A percentile compares a stretch with the other conserved stretches of the same genome.
Conservation (phyloP, 2,888 invertebrate genomes). For the Ochropacha duplaris region DNA sequence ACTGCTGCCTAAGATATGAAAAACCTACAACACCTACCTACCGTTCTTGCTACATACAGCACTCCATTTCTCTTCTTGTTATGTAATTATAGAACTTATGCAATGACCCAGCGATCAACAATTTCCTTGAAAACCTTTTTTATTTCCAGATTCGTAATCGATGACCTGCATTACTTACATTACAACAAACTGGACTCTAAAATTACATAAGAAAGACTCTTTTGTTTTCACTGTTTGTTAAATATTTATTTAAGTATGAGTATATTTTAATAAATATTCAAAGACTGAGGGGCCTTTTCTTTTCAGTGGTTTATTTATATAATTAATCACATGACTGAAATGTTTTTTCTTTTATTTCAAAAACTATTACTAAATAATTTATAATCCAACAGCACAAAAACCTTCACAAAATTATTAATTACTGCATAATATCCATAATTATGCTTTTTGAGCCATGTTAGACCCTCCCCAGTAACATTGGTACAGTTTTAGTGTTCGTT, state of each 20-base stretch:
- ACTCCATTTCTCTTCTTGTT: no score
- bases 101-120: no score
- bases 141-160: slow-evolving; percentile 85
- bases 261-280: not conserved
- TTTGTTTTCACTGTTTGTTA: not conserved
- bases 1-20: no score
- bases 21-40: no score
- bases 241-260: not conserved
- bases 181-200: slow-evolving; percentile 41
- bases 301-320: slow-evolving; percentile 21
- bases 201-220: slow-evolving; percentile 6
- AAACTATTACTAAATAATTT: slow-evolving; percentile 20
- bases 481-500: no score
- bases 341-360: slow-evolving; percentile 30
- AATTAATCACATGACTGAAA: slow-evolving; percentile 19
- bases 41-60: no score
- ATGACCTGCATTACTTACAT: slow-evolving; percentile 82
- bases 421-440: slow-evolving; percentile 48
- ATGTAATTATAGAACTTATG: no score
- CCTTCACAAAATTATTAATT: slow-evolving; percentile 48
- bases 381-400: slow-evolving; percentile 19
- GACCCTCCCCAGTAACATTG: slow-evolving; percentile 31
- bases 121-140: slow-evolving; percentile 3
- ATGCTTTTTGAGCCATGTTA: slow-evolving; percentile 56
- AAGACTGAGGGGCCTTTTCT: not conserved